Evolutionary conservation across 2,113 vertebrate species (phyloP).

Genomic region (Dolichotis patagonum): DNA sequence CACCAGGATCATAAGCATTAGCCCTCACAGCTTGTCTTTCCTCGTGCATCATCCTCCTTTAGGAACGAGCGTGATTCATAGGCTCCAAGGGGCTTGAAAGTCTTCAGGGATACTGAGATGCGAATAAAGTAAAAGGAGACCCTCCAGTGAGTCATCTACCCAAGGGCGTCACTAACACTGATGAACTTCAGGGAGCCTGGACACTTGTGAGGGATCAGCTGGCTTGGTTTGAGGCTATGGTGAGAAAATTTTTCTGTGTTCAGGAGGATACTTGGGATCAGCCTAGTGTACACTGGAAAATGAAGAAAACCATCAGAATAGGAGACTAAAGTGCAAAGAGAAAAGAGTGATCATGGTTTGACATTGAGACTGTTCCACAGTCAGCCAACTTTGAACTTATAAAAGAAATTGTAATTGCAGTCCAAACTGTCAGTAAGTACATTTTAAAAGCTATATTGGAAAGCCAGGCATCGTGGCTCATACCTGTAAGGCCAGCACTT

Average conservation of each 20-base stretch:
- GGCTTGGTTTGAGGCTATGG: background rate
- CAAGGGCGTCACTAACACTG: rapidly evolving
- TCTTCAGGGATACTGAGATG: no score
- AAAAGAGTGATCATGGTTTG: background rate
- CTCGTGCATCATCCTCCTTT: background rate
- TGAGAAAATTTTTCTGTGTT: background rate
- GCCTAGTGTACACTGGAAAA: background rate
- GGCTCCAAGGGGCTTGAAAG: no score
- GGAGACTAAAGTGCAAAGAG: background rate
- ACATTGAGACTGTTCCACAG: background rate
- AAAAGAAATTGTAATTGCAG: background rate
- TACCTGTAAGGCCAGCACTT: no score
- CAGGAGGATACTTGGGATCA: background rate
- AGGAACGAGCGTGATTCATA: background rate
- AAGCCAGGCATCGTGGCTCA: no score
- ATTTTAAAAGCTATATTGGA: background rate
- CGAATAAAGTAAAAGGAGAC: background rate
- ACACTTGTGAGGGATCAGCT: background rate
- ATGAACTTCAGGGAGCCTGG: background rate
- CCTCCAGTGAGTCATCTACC: background rate
- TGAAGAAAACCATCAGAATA: no score
- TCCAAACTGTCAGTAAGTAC: background rate
- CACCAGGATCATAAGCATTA: background rate
- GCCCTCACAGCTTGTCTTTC: background rate
- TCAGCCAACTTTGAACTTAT: background rate